These are phyloP conservation scores for Pseudanteris insignis DNA, from an alignment of 2,888 invertebrate species.

Conservation along the genomic window DNA sequence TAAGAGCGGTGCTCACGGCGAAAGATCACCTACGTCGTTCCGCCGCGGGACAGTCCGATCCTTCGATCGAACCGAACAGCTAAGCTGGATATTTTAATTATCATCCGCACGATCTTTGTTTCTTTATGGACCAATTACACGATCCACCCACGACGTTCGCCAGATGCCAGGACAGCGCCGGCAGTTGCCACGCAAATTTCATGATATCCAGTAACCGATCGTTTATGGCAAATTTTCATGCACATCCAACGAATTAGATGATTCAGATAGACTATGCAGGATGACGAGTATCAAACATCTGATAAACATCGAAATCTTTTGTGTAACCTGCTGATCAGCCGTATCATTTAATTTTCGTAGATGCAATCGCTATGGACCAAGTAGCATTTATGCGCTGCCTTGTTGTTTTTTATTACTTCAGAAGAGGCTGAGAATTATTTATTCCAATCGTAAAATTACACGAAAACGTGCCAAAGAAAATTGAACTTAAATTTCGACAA, in stretches of 20 bases:
- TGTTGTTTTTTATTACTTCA: too few relatives aligned
- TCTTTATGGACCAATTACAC: constrained; percentile 44
- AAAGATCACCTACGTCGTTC: constrained; percentile 63
- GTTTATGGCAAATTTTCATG: constrained; percentile 36
- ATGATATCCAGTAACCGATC: constrained; percentile 30
- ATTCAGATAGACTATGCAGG: too few relatives aligned
- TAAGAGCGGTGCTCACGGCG: constrained; percentile 41
- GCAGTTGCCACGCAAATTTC: constrained; percentile 28
- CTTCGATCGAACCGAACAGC: constrained; percentile 52
- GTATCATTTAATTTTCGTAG: too few relatives aligned
- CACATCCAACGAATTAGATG: constrained; percentile 4
- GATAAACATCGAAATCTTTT: too few relatives aligned
- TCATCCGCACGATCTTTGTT: constrained; percentile 54
- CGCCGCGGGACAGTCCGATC: constrained; percentile 57
- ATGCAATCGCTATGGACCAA: too few relatives aligned
- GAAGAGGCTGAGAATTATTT: too few relatives aligned
- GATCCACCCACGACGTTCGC: constrained; percentile 41
- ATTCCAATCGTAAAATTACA: too few relatives aligned
- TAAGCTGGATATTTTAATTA: constrained; percentile 59
- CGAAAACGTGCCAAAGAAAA: too few relatives aligned
- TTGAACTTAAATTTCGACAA: too few relatives aligned
- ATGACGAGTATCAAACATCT: too few relatives aligned
- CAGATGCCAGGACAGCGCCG: constrained; percentile 16
- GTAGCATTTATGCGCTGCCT: too few relatives aligned
- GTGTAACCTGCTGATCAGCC: too few relatives aligned